Evolutionary conservation across 2,888 invertebrate genomes (phyloP), one percentile per base, ranked within the genome.

Genomic region (Panopea generosa): DNA sequence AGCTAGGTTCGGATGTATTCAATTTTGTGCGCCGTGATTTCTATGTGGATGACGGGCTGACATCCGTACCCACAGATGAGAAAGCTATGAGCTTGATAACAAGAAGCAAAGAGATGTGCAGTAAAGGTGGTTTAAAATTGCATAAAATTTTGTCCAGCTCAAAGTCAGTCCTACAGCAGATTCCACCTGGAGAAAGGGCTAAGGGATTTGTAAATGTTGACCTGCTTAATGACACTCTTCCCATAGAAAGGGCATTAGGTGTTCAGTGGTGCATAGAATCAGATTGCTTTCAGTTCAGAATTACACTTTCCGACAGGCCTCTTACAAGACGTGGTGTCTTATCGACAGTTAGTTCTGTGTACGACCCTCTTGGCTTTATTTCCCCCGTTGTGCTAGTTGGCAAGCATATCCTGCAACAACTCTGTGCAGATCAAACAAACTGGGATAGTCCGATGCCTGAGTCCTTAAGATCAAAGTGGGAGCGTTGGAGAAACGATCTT

Each of bases 281-380:
- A 18, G 81, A 84, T 45, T 20, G 47, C 2, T 73, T 86, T 71
- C 66, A 63, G 20, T 82, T 79, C 53, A 29, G 62, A 38, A 76
- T 84, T 16, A 60, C 40, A 0, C 33, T 83, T 18, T 55, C 50
- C 9, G 79, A 76, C 29, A 53, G 57, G n/a, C 77, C 81, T 11
- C 18, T 73, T 6, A 73, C 73, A 14, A 70, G 82, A 29, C 59
- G 82, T 27, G 79, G 72, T 11, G 57, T 84, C 9, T 43, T 86
- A 9, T 77, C 83, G 2, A 73, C 80, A 9, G 65, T 84, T 6
- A 62, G 63, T 38, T 75, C 71, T 1, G 45, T 85, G 1, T 83
- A 82, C 57, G 85, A 85, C 66, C 83, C 85, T 0, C 62, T 85
- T 43, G 83, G 79, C 14, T 57, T 85, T 24, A 63, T 87, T 38